phyloP scores from a whole-genome alignment of 2,113 vertebrate species.

The Elgaria multicarinata region DNA sequence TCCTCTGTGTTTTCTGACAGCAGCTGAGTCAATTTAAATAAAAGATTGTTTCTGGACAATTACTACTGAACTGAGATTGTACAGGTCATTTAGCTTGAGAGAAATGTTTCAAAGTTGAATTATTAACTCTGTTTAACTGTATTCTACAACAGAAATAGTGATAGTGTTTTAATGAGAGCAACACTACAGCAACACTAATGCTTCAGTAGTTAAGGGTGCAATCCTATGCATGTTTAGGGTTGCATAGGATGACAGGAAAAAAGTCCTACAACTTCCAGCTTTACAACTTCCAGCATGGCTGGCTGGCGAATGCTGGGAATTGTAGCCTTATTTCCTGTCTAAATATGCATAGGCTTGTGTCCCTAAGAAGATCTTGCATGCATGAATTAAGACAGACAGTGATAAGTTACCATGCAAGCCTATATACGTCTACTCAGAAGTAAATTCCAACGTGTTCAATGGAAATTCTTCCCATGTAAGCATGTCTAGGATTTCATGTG shows the following conservation, averaged over 20 bases:
- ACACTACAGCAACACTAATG: neutral
- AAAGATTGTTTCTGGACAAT: slow-evolving; percentile 22
- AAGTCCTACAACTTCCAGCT: too few species aligned
- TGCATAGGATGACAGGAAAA: too few species aligned
- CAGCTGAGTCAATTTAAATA: slow-evolving; percentile 23
- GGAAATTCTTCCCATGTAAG: neutral
- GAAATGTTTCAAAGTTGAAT: neutral
- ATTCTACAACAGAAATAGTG: neutral
- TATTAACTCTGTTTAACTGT: neutral
- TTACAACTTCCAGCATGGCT: too few species aligned
- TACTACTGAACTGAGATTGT: neutral
- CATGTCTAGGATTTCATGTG: too few species aligned
- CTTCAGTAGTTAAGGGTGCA: too few species aligned
- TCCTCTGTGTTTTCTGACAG: neutral
- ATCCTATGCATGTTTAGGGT: too few species aligned
- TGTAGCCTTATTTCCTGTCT: too few species aligned
- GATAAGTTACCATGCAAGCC: neutral
- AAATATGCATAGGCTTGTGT: too few species aligned
- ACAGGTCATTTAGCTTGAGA: slow-evolving; percentile 1
- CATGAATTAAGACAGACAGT: neutral
- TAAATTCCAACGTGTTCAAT: neutral
- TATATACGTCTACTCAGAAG: neutral
- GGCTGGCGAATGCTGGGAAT: too few species aligned
- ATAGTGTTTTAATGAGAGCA: neutral
- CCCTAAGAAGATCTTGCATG: neutral